Evolutionary conservation across 2,888 invertebrate genomes (phyloP).

Genomic region (Geophilus truncorum): DNA sequence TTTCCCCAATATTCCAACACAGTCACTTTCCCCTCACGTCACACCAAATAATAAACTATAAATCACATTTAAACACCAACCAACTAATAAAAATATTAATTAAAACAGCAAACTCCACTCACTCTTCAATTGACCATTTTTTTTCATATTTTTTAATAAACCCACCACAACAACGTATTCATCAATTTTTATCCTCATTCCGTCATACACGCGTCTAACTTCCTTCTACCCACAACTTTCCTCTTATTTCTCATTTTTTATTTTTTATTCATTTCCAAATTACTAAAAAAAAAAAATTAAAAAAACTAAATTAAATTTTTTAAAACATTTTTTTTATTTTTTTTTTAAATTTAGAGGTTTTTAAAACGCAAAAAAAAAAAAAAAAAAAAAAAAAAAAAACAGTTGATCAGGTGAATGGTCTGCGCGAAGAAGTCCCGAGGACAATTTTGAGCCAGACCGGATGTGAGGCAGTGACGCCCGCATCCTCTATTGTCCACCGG

Average conservation of each 20-base stretch:
- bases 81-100: neutral
- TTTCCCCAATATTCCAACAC: too few relatives aligned
- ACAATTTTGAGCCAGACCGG: conserved; percentile 1
- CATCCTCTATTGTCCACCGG: conserved; percentile 27
- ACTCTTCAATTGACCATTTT: too few relatives aligned
- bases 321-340: too few relatives aligned
- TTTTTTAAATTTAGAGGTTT: too few relatives aligned
- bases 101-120: too few relatives aligned
- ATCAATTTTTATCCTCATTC: conserved; percentile 14
- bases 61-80: neutral
- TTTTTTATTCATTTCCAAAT: neutral
- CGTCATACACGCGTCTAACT: neutral
- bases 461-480: conserved; percentile 27
- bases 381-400: neutral
- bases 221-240: neutral
- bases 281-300: too few relatives aligned
- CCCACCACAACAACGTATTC: neutral
- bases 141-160: neutral
- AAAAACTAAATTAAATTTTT: neutral
- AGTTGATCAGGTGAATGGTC: conserved; percentile 18
- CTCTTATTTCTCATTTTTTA: neutral
- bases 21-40: too few relatives aligned
- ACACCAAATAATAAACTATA: too few relatives aligned
- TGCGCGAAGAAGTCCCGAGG: neutral
- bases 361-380: too few relatives aligned